These are phyloP conservation scores for Protobothrops flavoviridis DNA, from an alignment of 2,113 vertebrate genomes.

Conservation along the genomic window DNA sequence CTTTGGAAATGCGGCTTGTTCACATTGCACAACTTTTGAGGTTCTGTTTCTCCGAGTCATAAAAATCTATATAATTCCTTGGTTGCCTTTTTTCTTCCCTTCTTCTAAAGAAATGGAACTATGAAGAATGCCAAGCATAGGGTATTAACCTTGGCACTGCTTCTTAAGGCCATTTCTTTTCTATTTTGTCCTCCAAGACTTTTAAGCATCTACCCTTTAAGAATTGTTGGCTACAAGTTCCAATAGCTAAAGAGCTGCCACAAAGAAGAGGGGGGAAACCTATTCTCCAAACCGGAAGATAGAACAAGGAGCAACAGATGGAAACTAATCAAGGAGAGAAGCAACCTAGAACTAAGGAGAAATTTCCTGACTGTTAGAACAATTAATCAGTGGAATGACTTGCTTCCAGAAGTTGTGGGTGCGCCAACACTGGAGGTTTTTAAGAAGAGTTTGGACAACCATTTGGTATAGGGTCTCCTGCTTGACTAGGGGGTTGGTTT, in stretches of 20 bases:
- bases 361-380: no score
- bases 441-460: no score
- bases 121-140: background rate
- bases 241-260: background rate
- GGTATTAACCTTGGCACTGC: background rate
- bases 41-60: slow-evolving; percentile 34
- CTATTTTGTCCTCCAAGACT: background rate
- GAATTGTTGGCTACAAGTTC: background rate
- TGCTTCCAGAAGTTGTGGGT: no score
- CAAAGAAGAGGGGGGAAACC: background rate
- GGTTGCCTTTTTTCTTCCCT: background rate
- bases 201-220: background rate
- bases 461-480: no score
- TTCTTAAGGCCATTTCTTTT: background rate
- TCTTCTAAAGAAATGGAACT: background rate
- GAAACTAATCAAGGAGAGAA: background rate
- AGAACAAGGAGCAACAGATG: background rate
- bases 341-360: no score
- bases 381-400: no score
- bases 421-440: no score
- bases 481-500: no score
- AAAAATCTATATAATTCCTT: slow-evolving; percentile 37
- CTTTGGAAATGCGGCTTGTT: slow-evolving; percentile 40
- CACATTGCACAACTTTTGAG: slow-evolving; percentile 49
- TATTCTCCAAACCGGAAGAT: background rate